These are phyloP conservation scores for Metallyticus violacea DNA, from an alignment of 2,888 invertebrate species.

Conservation along the genomic window DNA sequence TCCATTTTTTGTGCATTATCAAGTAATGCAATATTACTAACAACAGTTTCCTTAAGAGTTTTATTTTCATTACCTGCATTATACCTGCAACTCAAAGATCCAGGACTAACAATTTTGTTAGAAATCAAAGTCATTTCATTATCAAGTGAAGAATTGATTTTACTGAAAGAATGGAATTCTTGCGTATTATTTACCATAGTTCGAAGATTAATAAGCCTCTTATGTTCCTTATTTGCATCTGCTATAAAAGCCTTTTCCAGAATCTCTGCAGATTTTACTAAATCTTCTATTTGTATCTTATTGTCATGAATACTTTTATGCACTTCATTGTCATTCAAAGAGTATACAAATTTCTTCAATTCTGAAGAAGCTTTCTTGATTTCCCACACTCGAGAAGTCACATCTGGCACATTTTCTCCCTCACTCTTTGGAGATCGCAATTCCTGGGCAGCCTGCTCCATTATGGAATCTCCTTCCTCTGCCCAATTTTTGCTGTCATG, in stretches of 20 bases:
- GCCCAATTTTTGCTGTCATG: neutral
- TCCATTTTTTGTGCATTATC: too few species aligned
- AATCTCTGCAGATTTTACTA: neutral
- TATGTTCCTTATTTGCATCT: neutral
- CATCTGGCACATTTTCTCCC: neutral
- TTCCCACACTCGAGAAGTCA: neutral
- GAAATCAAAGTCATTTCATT: neutral
- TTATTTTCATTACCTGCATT: too few species aligned
- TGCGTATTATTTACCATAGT: neutral
- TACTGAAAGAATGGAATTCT: neutral
- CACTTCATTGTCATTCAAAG: neutral
- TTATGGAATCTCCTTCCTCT: neutral
- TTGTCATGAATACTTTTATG: neutral
- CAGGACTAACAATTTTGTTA: too few species aligned
- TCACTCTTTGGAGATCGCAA: neutral
- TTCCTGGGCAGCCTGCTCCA: neutral
- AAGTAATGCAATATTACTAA: too few species aligned
- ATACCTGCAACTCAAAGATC: too few species aligned
- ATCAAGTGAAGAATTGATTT: neutral
- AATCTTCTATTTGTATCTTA: neutral
- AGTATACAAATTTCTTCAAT: neutral
- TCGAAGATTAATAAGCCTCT: neutral
- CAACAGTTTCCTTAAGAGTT: too few species aligned
- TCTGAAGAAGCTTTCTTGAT: neutral
- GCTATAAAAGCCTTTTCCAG: neutral